phyloP scores from a whole-genome alignment of 2,888 invertebrate species.

The Spodoptera picta region DNA sequence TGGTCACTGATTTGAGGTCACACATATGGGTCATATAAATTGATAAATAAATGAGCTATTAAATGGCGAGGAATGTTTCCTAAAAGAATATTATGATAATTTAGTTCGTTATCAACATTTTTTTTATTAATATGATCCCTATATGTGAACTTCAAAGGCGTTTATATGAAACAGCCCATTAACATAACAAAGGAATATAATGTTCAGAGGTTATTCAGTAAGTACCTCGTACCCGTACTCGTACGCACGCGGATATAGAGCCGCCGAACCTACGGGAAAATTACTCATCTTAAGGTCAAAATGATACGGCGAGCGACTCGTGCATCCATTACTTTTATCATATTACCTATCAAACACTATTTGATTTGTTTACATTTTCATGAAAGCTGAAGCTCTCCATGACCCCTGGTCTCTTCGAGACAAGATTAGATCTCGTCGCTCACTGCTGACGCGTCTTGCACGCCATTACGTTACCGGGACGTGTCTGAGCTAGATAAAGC shows the following conservation, averaged over 20 bases:
- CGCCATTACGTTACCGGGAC: slow-evolving; percentile 22
- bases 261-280: slow-evolving; percentile 57
- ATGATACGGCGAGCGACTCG: slow-evolving; percentile 60
- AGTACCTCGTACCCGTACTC: background rate
- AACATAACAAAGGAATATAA: slow-evolving; percentile 6
- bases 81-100: slow-evolving; percentile 8
- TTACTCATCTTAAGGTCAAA: slow-evolving; percentile 66
- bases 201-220: background rate
- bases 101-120: background rate
- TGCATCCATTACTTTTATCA: slow-evolving; percentile 68
- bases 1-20: slow-evolving; percentile 37
- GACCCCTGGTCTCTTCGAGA: slow-evolving; percentile 48
- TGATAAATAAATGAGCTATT: slow-evolving; percentile 44
- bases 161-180: slow-evolving; percentile 13
- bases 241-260: slow-evolving; percentile 2
- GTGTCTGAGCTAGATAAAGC: slow-evolving; percentile 28
- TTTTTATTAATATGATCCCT: slow-evolving; percentile 5
- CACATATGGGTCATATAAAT: slow-evolving; percentile 47
- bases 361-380: slow-evolving; percentile 58
- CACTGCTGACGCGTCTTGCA: slow-evolving; percentile 4
- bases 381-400: slow-evolving; percentile 50
- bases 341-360: slow-evolving; percentile 50
- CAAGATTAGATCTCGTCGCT: slow-evolving; percentile 43
- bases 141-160: background rate
- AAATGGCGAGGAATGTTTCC: slow-evolving; percentile 27